Base-by-base conservation (phyloP, 2,797 vertebrate genomes). In the Spinus olivaceus region DNA sequence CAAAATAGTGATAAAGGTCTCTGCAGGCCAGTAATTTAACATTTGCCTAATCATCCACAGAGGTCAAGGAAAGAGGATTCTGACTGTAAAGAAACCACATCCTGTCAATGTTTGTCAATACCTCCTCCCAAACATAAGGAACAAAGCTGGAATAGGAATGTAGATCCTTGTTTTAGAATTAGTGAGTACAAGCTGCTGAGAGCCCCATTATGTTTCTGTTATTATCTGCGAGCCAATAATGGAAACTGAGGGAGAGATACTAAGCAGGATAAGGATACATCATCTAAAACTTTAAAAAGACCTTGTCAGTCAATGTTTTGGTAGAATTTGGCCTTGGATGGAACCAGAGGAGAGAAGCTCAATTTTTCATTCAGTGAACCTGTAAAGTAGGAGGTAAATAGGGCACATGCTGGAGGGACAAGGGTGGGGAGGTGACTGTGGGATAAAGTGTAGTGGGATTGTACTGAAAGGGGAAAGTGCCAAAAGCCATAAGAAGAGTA, bases 241-340 rank as follows among this genome's bases (percentile, higher is more conserved):
- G 44, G 37, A 87, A 85, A 71, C 59, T 35, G 23, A 73, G 41
- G 27, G 22, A 47, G 27, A 77, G 32, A 42, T 35, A 24, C 13
- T 44, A n/a, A 61, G 12, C 42, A 79, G 28, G n/a, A 37, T 51
- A 53, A 74, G 13, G 12, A 44, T 46, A 24, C 3, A 2, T 39
- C 2, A 6, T 33, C n/a, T 57, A 37, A 82, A 81, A 13, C 32
- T 51, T 60, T 66, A 28, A 81, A 94, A 78, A 54, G 1, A 59
- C 17, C 35, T 87, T 56, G 67, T 4, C 30, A 56, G 10, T 61
- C 44, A 70, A 14, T 0, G 0, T 44, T 72, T 66, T 23, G 18
- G 9, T 24, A 91, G 41, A 63, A 63, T 65, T 57, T 79, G 37
- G 3, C 14, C 37, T 71, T 6, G 56, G 28, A 28, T 71, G 53